These are phyloP conservation scores for Australoheros facetus DNA, from an alignment of 2,797 vertebrate species.

Conservation along the genomic window DNA sequence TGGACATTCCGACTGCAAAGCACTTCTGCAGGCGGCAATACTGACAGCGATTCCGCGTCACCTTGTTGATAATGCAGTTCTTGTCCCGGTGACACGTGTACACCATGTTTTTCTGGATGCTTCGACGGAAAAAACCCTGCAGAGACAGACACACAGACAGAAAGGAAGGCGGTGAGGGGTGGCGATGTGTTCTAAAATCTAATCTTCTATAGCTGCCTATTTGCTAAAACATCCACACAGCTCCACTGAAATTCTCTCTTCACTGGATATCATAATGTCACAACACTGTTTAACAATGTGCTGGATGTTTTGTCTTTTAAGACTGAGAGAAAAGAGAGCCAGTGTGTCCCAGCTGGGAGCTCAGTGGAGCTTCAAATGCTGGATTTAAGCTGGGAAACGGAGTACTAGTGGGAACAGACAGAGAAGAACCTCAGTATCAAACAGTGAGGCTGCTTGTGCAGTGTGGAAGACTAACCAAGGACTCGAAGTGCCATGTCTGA, in stretches of 20 bases:
- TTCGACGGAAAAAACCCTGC: conserved; percentile 94
- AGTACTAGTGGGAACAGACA: conserved; percentile 35
- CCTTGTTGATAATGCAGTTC: conserved; percentile 99
- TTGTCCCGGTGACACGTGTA: conserved; percentile 98
- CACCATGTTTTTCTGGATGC: conserved; percentile 99
- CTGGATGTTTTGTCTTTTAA: conserved; percentile 30
- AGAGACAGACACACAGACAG: conserved; percentile 55
- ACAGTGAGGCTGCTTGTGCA: conserved; percentile 23
- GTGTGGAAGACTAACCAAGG: conserved; percentile 28
- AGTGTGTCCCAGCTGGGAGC: conserved; percentile 44
- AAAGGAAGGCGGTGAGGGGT: neutral
- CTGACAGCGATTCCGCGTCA: conserved; percentile 97
- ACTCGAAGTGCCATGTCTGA: conserved; percentile 20
- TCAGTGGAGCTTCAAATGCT: conserved; percentile 46
- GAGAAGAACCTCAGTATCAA: conserved; percentile 46
- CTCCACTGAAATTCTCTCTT: conserved; percentile 26
- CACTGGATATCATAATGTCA: conserved; percentile 30
- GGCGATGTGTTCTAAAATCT: conserved; percentile 19
- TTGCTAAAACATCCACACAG: conserved; percentile 27
- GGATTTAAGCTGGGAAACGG: conserved; percentile 46
- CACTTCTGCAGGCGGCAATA: conserved; percentile 97
- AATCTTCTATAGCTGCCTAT: conserved; percentile 24
- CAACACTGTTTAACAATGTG: conserved; percentile 24
- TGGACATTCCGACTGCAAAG: conserved; percentile 97
- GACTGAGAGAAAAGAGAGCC: conserved; percentile 16